A percentile compares a stretch with the other conserved stretches of the same genome.
Evolutionary conservation across 2,888 invertebrate genomes (phyloP).

Genomic region (Tillus elongatus): DNA sequence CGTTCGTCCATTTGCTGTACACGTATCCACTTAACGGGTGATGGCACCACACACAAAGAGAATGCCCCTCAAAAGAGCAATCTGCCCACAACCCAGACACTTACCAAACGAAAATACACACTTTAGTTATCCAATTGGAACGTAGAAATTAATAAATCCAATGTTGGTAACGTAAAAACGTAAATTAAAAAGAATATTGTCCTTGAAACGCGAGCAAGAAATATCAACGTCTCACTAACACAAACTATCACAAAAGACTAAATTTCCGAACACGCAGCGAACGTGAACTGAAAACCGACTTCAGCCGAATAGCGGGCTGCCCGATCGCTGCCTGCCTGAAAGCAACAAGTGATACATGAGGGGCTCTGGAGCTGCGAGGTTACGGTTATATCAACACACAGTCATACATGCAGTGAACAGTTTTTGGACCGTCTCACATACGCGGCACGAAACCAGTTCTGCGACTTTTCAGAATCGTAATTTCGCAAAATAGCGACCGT

Average conservation of each 20-base stretch:
- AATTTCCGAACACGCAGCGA: conserved; percentile 13
- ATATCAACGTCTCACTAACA: conserved; percentile 11
- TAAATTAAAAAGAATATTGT: conserved; percentile 7
- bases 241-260: conserved; percentile 17
- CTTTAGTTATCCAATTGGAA: too few relatives aligned
- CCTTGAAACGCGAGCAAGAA: conserved; percentile 14
- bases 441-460: neutral
- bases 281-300: conserved; percentile 12
- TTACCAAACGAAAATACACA: too few relatives aligned
- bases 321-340: conserved; percentile 9
- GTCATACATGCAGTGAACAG: too few relatives aligned
- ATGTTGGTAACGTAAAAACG: neutral
- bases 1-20: too few relatives aligned
- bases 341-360: conserved; percentile 16
- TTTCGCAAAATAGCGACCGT: too few relatives aligned
- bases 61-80: too few relatives aligned
- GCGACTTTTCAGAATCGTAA: neutral
- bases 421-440: neutral
- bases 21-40: too few relatives aligned
- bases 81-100: too few relatives aligned
- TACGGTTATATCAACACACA: too few relatives aligned
- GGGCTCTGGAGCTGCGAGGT: conserved; percentile 13
- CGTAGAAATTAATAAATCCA: too few relatives aligned
- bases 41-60: too few relatives aligned
- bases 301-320: conserved; percentile 12